Base-by-base conservation (phyloP, 92 coral and sea anemone species). In the Palythoa grandis region DNA sequence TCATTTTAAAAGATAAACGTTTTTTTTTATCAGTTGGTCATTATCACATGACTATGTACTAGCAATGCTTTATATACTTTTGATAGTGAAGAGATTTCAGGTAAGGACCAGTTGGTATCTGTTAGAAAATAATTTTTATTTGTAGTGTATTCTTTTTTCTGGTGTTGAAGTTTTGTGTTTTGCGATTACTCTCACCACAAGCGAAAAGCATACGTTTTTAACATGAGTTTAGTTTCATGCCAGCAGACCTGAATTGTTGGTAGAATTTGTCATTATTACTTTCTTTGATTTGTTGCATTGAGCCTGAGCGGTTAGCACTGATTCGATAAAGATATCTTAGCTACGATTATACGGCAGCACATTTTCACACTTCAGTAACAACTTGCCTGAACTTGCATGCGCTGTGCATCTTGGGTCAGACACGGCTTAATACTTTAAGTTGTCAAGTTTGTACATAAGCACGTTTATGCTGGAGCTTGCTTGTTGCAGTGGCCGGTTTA, bases 351-450 rank as follows among this genome's bases (percentile, higher is more conserved):
- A 7, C 5, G 66, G 6, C n/a, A 23, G 61, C 47, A 17, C 17
- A 19, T 16, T 15, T 19, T 52, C 10, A n/a, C 13, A 8, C 47
- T 4, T 29, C 23, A 6, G 14, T 10, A 13, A 13, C 14, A 14
- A 76, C 80, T 52, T 52, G 80, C 80, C 80, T 2, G 24, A 53
- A 76, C 78, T 48, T 74, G 61, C 38, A 74, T 8, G 78, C 53
- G 13, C 78, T 8, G 37, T 74, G 38, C 39, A 74, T 73, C 20
- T 1, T n/a, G 78, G 78, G 16, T n/a, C 78, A 63, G 11, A 19
- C 40, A n/a, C 2, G 25, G 22, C 5, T n/a, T 13, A 43, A 11
- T 74, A 74, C 4, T 74, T 9, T 19, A 0, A 20, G 37, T 5
- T 50, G 15, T 52, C 43, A 11, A 16, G 14, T 5, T 40, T 72